These are phyloP conservation scores for Brachionus angularis DNA, from an alignment of 1,140 invertebrate species.

Conservation along the genomic window DNA sequence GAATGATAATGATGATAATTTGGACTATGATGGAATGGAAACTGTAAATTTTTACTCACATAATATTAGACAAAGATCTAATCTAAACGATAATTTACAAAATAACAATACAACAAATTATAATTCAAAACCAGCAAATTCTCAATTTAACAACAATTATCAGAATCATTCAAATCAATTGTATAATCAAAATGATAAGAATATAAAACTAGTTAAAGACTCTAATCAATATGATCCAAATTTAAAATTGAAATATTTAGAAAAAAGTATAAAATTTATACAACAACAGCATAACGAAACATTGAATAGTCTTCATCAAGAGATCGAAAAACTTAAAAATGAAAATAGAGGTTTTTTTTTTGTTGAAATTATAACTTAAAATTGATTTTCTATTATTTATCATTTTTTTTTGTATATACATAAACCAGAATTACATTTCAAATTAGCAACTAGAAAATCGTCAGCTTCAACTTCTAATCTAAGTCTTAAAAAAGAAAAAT, in stretches of 20 bases:
- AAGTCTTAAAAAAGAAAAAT: slow-evolving; percentile 10
- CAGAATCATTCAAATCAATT: no score
- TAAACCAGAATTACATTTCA: slow-evolving; percentile 32
- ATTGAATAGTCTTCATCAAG: slow-evolving; percentile 42
- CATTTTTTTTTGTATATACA: neutral
- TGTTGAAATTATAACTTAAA: no score
- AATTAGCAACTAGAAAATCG: slow-evolving; percentile 35
- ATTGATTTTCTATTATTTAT: neutral
- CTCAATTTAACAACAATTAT: no score
- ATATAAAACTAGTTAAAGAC: slow-evolving; percentile 8
- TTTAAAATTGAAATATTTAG: slow-evolving; percentile 34
- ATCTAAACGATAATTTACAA: neutral
- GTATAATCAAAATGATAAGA: no score
- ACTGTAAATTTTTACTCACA: slow-evolving; percentile 32
- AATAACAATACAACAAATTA: neutral
- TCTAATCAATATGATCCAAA: slow-evolving; percentile 18
- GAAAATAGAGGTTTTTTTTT: slow-evolving; percentile 44
- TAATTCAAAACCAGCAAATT: neutral
- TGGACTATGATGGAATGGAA: slow-evolving; percentile 18
- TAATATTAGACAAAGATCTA: neutral
- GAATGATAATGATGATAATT: slow-evolving; percentile 8
- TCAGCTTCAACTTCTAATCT: slow-evolving; percentile 1
- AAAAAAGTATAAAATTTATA: slow-evolving; percentile 42
- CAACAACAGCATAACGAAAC: slow-evolving; percentile 35
- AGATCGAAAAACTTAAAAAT: slow-evolving; percentile 37